Percentiles rank a stretch among this genome's conserved stretches.
Evolutionary conservation across 2,797 vertebrate genomes (phyloP).

Genomic region (Tapirus indicus): DNA sequence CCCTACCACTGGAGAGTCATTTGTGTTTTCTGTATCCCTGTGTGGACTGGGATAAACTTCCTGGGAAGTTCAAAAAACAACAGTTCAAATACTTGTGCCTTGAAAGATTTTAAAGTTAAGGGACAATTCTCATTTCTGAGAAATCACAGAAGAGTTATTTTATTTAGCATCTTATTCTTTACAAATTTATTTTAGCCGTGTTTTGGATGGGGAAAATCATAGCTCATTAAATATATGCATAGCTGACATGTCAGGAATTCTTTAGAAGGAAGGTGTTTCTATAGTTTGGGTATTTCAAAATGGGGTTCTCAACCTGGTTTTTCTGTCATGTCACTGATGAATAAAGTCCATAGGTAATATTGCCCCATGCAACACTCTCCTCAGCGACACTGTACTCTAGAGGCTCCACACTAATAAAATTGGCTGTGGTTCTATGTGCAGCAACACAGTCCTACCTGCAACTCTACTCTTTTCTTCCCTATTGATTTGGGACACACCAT

Average conservation of each 20-base stretch:
- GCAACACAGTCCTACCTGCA: neutral
- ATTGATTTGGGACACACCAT: neutral
- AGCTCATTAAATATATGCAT: neutral
- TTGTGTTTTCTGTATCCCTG: neutral
- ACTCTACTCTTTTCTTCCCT: neutral
- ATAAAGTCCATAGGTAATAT: neutral
- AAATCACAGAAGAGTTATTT: constrained; percentile 22
- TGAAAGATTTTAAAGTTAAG: neutral
- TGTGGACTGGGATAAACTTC: neutral
- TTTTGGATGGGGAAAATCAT: neutral
- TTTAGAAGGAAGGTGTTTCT: neutral
- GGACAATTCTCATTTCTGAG: neutral
- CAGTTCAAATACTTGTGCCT: neutral
- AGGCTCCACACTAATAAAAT: neutral
- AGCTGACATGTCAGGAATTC: neutral
- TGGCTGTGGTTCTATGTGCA: neutral
- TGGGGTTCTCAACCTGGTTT: neutral
- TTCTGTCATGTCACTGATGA: neutral
- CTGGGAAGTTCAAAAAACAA: neutral
- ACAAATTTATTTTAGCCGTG: neutral
- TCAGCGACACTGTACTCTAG: neutral
- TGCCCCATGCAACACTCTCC: neutral
- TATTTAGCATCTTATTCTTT: neutral
- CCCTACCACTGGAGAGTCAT: neutral
- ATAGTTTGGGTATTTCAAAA: neutral